Conservation (phyloP, 2,797 vertebrate genomes). For the Chelonia mydas region DNA sequence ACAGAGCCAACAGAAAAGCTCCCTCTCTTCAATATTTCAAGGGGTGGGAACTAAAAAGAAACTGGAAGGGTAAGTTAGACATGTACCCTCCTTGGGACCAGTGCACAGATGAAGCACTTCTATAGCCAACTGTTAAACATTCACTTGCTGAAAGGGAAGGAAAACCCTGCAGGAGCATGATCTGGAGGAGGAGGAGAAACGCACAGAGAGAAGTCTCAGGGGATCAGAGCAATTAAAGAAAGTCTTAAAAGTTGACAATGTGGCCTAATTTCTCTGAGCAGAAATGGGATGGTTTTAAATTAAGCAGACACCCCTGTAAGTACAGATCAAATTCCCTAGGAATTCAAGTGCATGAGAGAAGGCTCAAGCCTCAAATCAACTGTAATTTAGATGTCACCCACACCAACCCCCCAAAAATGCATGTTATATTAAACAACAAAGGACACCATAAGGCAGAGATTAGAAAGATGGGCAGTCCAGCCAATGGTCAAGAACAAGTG, state of each 20-base stretch:
- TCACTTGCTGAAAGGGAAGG: not conserved
- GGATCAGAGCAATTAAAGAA: conserved; percentile 59
- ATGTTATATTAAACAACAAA: not conserved
- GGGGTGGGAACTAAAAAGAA: not conserved
- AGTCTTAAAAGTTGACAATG: conserved; percentile 32
- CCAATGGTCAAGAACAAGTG: rapidly evolving
- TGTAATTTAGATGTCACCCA: not conserved
- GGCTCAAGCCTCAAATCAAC: not conserved
- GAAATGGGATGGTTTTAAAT: conserved; percentile 47
- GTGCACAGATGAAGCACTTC: conserved; percentile 16
- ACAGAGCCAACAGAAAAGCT: not conserved
- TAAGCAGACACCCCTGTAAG: conserved; percentile 54
- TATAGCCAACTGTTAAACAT: conserved; percentile 16
- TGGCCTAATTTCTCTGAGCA: conserved; percentile 2
- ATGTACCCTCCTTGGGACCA: conserved; percentile 10
- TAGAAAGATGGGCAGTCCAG: not conserved
- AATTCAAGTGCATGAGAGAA: not conserved
- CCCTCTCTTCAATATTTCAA: not conserved
- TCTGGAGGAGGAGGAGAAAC: conserved; percentile 9
- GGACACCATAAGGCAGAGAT: rapidly evolving
- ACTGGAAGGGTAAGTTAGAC: not conserved
- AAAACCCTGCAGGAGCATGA: not conserved
- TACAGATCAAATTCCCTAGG: conserved; percentile 42
- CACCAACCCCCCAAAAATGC: not conserved
- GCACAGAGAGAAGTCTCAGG: not conserved